Conservation (phyloP, 2,113 vertebrate species). For the Aegotheles bennettii region DNA sequence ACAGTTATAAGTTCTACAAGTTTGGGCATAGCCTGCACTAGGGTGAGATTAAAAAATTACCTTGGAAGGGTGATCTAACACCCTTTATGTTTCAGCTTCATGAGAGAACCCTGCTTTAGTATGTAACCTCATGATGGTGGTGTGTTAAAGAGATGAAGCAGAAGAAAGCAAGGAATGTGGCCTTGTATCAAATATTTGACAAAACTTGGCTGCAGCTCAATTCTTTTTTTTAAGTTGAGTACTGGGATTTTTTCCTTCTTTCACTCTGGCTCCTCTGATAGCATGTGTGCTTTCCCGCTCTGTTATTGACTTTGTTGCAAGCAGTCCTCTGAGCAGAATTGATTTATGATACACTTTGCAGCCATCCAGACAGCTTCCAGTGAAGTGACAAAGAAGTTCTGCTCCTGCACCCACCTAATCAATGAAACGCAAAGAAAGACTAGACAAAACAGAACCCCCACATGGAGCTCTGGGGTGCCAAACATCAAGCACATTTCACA, state of each 20-base stretch:
- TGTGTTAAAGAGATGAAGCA: background rate
- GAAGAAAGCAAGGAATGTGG: background rate
- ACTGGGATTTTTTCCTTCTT: background rate
- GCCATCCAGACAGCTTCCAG: conserved; percentile 61
- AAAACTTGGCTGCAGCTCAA: background rate
- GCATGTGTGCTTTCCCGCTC: conserved; percentile 19
- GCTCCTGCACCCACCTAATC: conserved; percentile 59
- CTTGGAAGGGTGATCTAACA: background rate
- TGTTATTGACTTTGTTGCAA: conserved; percentile 58
- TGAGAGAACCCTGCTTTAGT: background rate
- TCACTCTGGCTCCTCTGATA: conserved; percentile 17
- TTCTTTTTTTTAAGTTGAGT: background rate
- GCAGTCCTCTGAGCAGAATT: conserved; percentile 34
- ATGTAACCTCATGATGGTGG: background rate
- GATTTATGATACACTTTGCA: conserved; percentile 65
- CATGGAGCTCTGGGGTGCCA: background rate
- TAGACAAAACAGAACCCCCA: conserved; percentile 54
- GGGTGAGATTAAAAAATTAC: background rate
- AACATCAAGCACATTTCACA: background rate
- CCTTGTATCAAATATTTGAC: background rate
- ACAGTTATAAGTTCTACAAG: background rate
- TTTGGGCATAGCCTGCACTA: background rate
- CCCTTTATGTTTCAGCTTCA: background rate
- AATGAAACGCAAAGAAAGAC: conserved; percentile 56
- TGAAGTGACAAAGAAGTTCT: conserved; percentile 71